Conservation (phyloP, 2,113 vertebrate genomes). For the Ptyas mucosa region DNA sequence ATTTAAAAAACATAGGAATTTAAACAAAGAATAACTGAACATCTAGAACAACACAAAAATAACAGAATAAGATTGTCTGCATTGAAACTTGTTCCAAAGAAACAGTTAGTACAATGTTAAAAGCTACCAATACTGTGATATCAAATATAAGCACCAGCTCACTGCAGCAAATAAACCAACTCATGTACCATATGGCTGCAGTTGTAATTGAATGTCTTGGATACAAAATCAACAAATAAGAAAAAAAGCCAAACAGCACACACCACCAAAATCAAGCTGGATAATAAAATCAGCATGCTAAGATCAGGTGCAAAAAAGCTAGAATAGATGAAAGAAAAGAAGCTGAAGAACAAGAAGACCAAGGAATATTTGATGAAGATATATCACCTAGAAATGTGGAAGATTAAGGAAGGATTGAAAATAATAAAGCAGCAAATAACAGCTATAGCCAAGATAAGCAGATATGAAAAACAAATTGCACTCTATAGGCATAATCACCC, state of each 20-base stretch:
- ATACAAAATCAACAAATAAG: neutral
- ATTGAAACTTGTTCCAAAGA: neutral
- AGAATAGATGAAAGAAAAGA: neutral
- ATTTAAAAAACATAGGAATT: neutral
- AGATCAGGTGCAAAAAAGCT: neutral
- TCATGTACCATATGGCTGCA: neutral
- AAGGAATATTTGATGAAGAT: neutral
- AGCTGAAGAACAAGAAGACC: neutral
- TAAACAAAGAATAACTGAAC: neutral
- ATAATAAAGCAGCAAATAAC: neutral
- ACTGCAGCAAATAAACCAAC: neutral
- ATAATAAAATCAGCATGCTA: neutral
- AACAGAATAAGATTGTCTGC: neutral
- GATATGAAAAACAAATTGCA: too few relatives aligned
- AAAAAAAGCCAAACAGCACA: neutral
- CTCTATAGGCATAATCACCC: too few relatives aligned
- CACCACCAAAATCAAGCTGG: neutral
- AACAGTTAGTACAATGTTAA: neutral
- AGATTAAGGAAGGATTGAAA: neutral
- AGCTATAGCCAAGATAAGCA: neutral
- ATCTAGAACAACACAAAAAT: neutral
- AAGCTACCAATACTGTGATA: neutral
- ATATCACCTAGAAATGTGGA: neutral
- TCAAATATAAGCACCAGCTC: neutral
- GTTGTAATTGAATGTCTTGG: neutral